Conservation (phyloP, 92 coral and sea anemone species). For the Nematostella vectensis region DNA sequence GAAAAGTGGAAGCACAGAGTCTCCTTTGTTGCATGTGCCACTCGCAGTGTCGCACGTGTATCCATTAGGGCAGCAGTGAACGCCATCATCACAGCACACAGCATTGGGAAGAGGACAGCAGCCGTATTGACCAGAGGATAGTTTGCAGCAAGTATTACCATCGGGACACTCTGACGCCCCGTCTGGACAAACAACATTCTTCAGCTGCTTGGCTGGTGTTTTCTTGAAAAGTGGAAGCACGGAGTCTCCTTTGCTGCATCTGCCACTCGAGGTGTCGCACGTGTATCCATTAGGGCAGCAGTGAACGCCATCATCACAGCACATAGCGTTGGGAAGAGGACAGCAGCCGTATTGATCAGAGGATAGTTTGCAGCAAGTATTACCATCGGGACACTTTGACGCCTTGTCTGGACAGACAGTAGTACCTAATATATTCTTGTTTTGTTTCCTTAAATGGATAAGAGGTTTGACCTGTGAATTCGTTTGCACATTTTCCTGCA, state of each 20-base stretch:
- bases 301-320: constrained; percentile 54
- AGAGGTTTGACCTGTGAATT: neutral
- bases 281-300: constrained; percentile 56
- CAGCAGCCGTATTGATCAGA: constrained; percentile 63
- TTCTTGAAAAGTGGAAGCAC: neutral
- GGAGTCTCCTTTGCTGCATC: constrained; percentile 17
- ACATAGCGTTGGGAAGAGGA: constrained; percentile 54
- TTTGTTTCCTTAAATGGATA: neutral
- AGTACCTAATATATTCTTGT: neutral
- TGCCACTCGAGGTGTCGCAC: constrained; percentile 29
- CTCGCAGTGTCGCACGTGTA: constrained; percentile 30
- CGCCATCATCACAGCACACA: constrained; percentile 46
- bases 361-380: constrained; percentile 45
- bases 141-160: constrained; percentile 59
- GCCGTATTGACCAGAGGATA: constrained; percentile 31
- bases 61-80: constrained; percentile 59
- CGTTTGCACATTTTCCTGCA: neutral
- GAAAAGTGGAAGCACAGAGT: neutral
- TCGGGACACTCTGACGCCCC: constrained; percentile 41
- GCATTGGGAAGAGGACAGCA: constrained; percentile 63
- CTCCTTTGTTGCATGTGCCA: constrained; percentile 31
- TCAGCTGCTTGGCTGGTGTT: neutral
- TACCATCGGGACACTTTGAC: constrained; percentile 19
- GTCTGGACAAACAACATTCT: constrained; percentile 38
- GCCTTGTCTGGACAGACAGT: constrained; percentile 34